Evolutionary conservation across 2,888 invertebrate genomes (phyloP), one percentile per base, ranked within the genome.

Genomic region (Alviniconcha strummeri): DNA sequence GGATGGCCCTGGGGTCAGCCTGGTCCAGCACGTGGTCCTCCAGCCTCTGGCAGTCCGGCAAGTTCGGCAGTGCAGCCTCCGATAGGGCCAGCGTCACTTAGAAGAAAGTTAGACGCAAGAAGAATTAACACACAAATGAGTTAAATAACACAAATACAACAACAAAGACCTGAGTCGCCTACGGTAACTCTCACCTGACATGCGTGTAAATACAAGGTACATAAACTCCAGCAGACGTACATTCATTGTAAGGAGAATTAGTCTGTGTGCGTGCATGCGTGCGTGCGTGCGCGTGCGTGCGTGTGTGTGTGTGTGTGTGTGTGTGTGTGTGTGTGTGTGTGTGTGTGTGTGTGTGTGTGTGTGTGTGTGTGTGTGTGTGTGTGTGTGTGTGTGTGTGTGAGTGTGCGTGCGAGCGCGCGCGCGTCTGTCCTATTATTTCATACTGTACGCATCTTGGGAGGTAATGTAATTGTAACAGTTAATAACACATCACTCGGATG

Each of bases 21-120:
- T 83, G 81, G 78, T 88, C 88, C 2, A 89, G 85, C 1, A 84
- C 85, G 56, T 87, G 86, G n/a, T 86, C 85, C 79, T 89, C 88
- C 2, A 89, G 85, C 0, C 86, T 86, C 4, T 83, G 83, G 79
- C 90, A 90, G 60, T 88, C 88, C 5, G 83, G 83, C 0, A 84
- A 69, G 60, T 83, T 72, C 0, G 90, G 90, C 19, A 90, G 67
- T 4, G 85, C 84, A 5, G 84, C 84, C 52, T 78, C 19, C 5
- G 75, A 72, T 15, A 64, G 71, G 3, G 64, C 81, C 64, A 84
- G 82, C 82, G 78, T 6, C 64, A 64, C 13, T 17, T 15, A 36
- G 36, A 36, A 17, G 4, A 11, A 74, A 17, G 36, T 74, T 11
- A 4, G 36, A 11, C 1, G n/a, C 9, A 36, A 74, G 19, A 74